Conservation (phyloP, 2,888 invertebrate species). For the Shargacucullia verbasci region DNA sequence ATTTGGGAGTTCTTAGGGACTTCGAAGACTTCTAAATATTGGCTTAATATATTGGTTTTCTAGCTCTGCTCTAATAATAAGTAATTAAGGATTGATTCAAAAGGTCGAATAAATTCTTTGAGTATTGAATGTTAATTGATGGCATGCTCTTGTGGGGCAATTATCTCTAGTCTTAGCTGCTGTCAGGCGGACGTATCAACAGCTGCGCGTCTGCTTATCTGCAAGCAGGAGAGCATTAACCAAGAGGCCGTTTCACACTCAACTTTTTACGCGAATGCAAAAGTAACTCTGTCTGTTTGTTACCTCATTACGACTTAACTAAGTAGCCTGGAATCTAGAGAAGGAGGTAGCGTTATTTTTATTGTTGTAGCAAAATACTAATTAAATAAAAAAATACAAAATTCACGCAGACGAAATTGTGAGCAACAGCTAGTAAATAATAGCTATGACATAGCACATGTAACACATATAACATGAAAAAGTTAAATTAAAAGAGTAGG, state of each 20-base stretch:
- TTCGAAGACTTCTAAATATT: too few species aligned
- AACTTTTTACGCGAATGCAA: slow-evolving; percentile 1
- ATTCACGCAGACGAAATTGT: too few species aligned
- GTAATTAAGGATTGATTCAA: slow-evolving; percentile 51
- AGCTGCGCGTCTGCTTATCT: slow-evolving; percentile 71
- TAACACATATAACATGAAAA: too few species aligned
- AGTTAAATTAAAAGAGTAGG: too few species aligned
- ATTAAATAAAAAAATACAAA: too few species aligned
- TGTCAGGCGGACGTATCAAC: slow-evolving; percentile 71
- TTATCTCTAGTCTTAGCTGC: slow-evolving; percentile 69
- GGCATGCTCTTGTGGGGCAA: slow-evolving; percentile 67
- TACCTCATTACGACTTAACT: too few species aligned
- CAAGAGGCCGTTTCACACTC: slow-evolving; percentile 59
- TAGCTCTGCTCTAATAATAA: slow-evolving; percentile 39
- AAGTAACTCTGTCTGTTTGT: neutral
- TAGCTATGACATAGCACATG: too few species aligned
- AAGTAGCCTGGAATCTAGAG: too few species aligned
- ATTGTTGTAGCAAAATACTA: too few species aligned
- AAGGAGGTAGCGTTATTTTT: too few species aligned
- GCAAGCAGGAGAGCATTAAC: slow-evolving; percentile 67
- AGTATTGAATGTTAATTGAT: slow-evolving; percentile 56
- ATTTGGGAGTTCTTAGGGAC: too few species aligned
- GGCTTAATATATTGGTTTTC: slow-evolving; percentile 20
- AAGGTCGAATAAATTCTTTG: slow-evolving; percentile 41
- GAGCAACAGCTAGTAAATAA: too few species aligned